Evolutionary conservation across 1,140 invertebrate genomes (phyloP).

Genomic region (Lineus longissimus): DNA sequence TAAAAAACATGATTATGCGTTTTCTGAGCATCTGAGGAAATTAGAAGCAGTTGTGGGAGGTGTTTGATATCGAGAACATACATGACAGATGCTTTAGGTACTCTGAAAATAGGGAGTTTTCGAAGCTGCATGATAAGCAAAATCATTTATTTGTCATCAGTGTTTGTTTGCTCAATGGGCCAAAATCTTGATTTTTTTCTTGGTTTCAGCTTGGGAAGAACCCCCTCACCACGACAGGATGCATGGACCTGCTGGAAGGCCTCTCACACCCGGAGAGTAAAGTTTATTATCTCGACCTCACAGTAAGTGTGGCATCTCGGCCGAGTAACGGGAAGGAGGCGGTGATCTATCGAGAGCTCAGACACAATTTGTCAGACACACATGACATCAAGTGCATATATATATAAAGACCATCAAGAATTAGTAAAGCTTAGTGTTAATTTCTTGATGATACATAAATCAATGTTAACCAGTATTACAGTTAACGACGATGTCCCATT

Average conservation of each 20-base stretch:
- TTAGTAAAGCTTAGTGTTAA: not conserved
- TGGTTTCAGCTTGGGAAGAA: slow-evolving; percentile 3
- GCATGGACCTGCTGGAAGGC: not conserved
- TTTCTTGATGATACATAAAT: not conserved
- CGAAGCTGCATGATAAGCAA: no score
- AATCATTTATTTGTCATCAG: no score
- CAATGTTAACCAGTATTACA: not conserved
- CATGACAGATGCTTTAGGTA: no score
- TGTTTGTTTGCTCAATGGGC: no score
- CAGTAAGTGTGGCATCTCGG: not conserved
- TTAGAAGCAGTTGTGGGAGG: no score
- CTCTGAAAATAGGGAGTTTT: no score
- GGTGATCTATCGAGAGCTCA: not conserved
- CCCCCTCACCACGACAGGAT: not conserved
- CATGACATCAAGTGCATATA: not conserved
- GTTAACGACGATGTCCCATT: no score
- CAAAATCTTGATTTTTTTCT: no score
- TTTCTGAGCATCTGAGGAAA: no score
- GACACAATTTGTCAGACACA: not conserved
- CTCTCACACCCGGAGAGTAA: not conserved
- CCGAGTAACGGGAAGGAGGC: not conserved
- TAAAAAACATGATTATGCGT: no score
- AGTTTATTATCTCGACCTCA: not conserved
- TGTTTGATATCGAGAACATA: no score
- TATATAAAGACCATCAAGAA: not conserved